A percentile compares a stretch with the other conserved stretches of the same genome.
Conservation (phyloP, 1,140 invertebrate genomes). For the Sinella curviseta region DNA sequence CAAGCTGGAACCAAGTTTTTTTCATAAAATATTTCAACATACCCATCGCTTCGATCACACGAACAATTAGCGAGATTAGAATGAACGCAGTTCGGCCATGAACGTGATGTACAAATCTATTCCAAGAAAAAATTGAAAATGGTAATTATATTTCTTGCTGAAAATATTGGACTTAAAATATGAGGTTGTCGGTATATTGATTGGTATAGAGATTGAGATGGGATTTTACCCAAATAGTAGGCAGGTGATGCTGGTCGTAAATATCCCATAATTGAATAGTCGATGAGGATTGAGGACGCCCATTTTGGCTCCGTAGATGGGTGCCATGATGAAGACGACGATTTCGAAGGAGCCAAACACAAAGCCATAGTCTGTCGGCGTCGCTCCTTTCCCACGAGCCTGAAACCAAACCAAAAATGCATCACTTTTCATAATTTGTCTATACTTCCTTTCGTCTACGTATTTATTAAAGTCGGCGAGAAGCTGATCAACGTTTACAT, state of each 20-base stretch:
- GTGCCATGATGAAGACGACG: slow-evolving; percentile 83
- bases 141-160: too few species aligned
- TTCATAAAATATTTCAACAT: neutral
- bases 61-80: slow-evolving; percentile 71
- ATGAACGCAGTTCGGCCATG: slow-evolving; percentile 69
- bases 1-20: too few species aligned
- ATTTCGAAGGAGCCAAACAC: slow-evolving; percentile 92
- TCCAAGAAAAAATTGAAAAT: neutral
- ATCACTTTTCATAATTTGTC: too few species aligned
- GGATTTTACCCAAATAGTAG: slow-evolving; percentile 82
- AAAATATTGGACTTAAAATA: too few species aligned
- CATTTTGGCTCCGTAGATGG: slow-evolving; percentile 72
- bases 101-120: slow-evolving; percentile 57
- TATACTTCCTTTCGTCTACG: neutral
- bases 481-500: too few species aligned
- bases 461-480: slow-evolving; percentile 34
- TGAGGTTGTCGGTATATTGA: too few species aligned
- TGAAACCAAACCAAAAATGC: slow-evolving; percentile 54
- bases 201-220: slow-evolving; percentile 3
- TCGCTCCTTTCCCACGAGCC: slow-evolving; percentile 82
- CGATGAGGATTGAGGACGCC: neutral
- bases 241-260: slow-evolving; percentile 78
- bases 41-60: slow-evolving; percentile 59
- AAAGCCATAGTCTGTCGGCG: slow-evolving; percentile 82
- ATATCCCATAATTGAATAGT: slow-evolving; percentile 81